These are phyloP conservation scores for Actenoides lindsayi DNA, from an alignment of 2,113 vertebrate genomes.

Conservation along the genomic window DNA sequence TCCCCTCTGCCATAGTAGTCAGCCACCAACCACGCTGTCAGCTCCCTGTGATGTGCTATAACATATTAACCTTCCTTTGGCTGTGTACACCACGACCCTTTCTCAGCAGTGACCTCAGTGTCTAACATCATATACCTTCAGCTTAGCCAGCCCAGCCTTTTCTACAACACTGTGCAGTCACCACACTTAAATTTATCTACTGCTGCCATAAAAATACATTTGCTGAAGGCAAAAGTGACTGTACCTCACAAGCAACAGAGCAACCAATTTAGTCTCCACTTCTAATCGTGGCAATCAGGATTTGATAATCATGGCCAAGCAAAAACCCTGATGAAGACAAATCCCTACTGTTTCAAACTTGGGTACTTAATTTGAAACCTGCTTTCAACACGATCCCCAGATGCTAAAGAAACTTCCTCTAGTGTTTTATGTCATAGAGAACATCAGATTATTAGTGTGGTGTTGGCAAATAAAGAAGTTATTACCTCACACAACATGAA, in stretches of 20 bases:
- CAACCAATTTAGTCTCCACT: background rate
- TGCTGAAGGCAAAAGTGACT: background rate
- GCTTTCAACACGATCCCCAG: background rate
- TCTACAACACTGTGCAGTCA: slow-evolving; percentile 30
- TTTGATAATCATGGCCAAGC: background rate
- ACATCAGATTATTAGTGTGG: background rate
- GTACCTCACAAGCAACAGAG: background rate
- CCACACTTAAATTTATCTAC: slow-evolving; percentile 49
- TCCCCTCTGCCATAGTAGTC: slow-evolving; percentile 1
- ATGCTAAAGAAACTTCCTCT: background rate
- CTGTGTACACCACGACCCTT: slow-evolving; percentile 3
- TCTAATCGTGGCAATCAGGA: background rate
- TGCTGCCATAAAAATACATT: background rate
- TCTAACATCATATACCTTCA: slow-evolving; percentile 29
- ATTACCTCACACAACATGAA: background rate
- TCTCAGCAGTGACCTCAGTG: slow-evolving; percentile 19
- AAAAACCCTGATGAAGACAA: background rate
- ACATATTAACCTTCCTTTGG: slow-evolving; percentile 52
- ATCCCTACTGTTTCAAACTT: background rate
- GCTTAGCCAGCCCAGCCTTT: slow-evolving; percentile 37
- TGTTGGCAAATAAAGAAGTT: background rate
- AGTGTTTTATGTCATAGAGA: background rate
- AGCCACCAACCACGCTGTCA: slow-evolving; percentile 66
- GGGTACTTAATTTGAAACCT: background rate
- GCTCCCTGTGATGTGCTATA: slow-evolving; percentile 69